Base-by-base conservation (phyloP, 2,797 vertebrate genomes). In the Gadopsis bispinosus region DNA sequence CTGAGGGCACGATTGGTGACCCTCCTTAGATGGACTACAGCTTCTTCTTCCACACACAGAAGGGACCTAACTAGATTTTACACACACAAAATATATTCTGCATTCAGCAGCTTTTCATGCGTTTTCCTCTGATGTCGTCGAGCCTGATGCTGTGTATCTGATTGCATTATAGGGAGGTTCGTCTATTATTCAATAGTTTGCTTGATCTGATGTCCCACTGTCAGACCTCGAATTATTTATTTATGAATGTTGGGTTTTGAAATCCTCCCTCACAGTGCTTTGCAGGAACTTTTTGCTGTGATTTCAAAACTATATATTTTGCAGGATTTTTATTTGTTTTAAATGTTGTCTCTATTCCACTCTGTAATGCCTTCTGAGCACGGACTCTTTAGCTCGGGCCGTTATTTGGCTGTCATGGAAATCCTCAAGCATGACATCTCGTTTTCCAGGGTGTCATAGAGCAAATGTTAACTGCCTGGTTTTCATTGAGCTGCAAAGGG, bases 151-250 rank as follows among this genome's bases (percentile, higher is more conserved):
- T 48, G 58, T 50, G 64, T 31, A 66, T 86, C 68, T 33, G 78
- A 83, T 76, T 83, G 73, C 81, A 81, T 85, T 84, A 86, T 79
- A 72, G 79, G 58, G 68, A 76, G 64, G 60, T 50, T 74, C 77
- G 74, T 92, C 79, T 84, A 91, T 92, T 91, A 91, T 92, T 92
- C 83, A 92, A 33, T 19, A 87, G 86, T 82, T 84, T 75, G 51
- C 80, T 87, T 86, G 87, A 91, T 88, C 89, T 81, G 80, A 88
- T 85, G 89, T 77, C 77, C 73, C 79, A 43, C 79, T 77, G 79
- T 89, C 87, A 85, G 80, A 81, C 77, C 81, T 80, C 31, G 14
- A 47, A 63, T 90, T 77, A 87, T 88, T 90, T 90, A 90, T 92
- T 90, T 51, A 92, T 87, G 70, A 76, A 43, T 77, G 75, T 55